Percentiles rank a stretch among this genome's conserved stretches.
Conservation (phyloP, 2,797 vertebrate genomes). For the Trachops cirrhosus region DNA sequence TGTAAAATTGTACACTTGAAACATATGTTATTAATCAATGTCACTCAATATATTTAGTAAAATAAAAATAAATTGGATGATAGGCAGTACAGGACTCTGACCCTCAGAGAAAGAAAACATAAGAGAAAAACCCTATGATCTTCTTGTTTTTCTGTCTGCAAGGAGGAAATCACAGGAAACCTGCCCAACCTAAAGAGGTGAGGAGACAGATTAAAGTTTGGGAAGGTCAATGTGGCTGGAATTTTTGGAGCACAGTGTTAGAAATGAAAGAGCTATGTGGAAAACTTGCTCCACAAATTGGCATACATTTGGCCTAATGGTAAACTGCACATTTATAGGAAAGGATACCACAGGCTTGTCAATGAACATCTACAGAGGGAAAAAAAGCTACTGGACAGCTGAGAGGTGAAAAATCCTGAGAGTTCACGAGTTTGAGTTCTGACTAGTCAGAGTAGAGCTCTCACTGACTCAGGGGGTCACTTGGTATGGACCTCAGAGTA, state of each 20-base stretch:
- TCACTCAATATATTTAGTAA: not conserved
- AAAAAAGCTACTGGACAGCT: not conserved
- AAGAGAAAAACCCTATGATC: not conserved
- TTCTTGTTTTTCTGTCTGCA: not conserved
- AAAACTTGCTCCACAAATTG: not conserved
- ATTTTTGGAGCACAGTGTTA: not conserved
- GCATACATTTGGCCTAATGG: not conserved
- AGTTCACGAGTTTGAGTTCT: not conserved
- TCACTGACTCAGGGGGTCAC: not conserved
- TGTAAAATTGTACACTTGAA: not conserved
- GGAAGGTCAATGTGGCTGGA: not conserved
- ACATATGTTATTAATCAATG: not conserved
- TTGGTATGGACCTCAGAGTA: not conserved
- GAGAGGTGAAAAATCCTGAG: not conserved
- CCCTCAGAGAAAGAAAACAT: not conserved
- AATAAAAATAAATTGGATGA: not conserved
- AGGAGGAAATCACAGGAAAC: not conserved
- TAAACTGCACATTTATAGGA: not conserved
- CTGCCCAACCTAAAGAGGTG: fast-evolving
- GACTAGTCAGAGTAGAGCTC: not conserved
- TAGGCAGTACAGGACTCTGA: not conserved
- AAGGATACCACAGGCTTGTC: not conserved
- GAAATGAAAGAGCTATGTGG: not conserved
- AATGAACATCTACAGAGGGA: not conserved
- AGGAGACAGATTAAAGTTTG: not conserved